Percentiles rank a stretch among this genome's conserved stretches.
phyloP scores from a whole-genome alignment of 2,113 vertebrate genomes.

The Rhabdornis inornatus region DNA sequence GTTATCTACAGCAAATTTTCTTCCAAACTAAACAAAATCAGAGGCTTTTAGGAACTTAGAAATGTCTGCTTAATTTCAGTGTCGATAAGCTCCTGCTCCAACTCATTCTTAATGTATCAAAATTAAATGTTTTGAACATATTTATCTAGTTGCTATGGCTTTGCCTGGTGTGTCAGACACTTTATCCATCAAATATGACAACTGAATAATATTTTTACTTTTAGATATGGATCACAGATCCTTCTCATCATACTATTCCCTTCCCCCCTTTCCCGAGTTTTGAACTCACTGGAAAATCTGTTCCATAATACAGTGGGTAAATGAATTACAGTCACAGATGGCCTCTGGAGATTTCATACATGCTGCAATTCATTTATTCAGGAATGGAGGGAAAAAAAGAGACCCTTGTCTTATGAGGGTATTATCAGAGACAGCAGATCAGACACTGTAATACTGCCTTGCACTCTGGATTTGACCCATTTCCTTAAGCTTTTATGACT shows the following conservation, averaged over 20 bases:
- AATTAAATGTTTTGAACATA: conserved; percentile 46
- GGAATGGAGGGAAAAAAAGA: conserved; percentile 1
- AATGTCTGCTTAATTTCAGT: conserved; percentile 36
- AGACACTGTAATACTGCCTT: conserved; percentile 45
- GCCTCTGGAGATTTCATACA: conserved; percentile 57
- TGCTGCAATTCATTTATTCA: conserved; percentile 32
- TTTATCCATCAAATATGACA: conserved; percentile 65
- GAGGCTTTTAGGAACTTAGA: conserved; percentile 50
- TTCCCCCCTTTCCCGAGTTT: not conserved
- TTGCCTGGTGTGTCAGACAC: conserved; percentile 18
- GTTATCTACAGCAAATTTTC: conserved; percentile 17
- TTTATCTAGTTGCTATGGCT: conserved; percentile 66
- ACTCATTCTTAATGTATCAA: conserved; percentile 42
- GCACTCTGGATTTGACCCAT: conserved; percentile 1
- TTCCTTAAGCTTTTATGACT: conserved; percentile 62
- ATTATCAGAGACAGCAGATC: conserved; percentile 64
- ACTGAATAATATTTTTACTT: conserved; percentile 69
- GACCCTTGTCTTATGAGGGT: conserved; percentile 23
- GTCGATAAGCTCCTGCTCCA: conserved; percentile 1
- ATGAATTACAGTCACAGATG: conserved; percentile 56
- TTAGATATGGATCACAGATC: conserved; percentile 62
- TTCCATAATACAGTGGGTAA: conserved; percentile 31
- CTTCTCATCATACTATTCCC: conserved; percentile 32
- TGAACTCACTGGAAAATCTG: conserved; percentile 41
- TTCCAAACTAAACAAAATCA: conserved; percentile 62